Evolutionary conservation across 2,113 vertebrate species (phyloP).

Genomic region (Anguilla rostrata): DNA sequence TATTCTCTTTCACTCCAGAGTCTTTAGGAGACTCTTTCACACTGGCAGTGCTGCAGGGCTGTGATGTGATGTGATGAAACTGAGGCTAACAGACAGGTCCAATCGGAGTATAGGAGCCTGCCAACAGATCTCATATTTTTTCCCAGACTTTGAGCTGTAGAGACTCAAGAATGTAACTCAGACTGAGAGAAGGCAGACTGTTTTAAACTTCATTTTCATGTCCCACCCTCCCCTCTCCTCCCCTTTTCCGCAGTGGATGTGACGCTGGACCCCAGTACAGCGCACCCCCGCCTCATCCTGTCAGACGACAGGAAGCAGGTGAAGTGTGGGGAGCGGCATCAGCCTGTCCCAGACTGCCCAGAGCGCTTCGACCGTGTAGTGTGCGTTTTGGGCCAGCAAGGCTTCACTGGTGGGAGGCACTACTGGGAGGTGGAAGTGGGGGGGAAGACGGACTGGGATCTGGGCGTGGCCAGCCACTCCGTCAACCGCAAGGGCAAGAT

Average conservation of each 20-base stretch:
- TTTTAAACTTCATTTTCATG: too few species aligned
- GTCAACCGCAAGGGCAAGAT: slow-evolving; percentile 69
- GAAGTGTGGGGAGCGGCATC: slow-evolving; percentile 56
- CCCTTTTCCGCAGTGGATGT: slow-evolving; percentile 52
- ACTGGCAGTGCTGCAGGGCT: too few species aligned
- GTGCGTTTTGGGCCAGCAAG: slow-evolving; percentile 62
- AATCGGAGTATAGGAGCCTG: too few species aligned
- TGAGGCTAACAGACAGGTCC: too few species aligned
- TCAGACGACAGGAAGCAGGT: slow-evolving; percentile 64
- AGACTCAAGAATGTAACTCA: too few species aligned
- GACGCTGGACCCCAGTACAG: slow-evolving; percentile 62
- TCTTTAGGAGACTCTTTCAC: too few species aligned
- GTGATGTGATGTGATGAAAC: too few species aligned
- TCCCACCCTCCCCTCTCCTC: neutral
- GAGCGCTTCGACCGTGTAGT: slow-evolving; percentile 70
- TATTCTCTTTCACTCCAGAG: too few species aligned
- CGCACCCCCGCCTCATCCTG: slow-evolving; percentile 68
- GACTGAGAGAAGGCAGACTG: too few species aligned
- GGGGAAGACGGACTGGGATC: slow-evolving; percentile 70
- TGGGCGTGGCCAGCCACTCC: slow-evolving; percentile 62
- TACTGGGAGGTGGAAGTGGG: slow-evolving; percentile 70
- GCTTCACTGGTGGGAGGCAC: slow-evolving; percentile 65
- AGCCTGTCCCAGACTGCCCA: slow-evolving; percentile 39
- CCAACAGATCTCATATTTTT: too few species aligned
- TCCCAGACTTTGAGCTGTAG: too few species aligned